Base-by-base conservation (phyloP, 2,113 vertebrate genomes). In the Tyrannus savana region DNA sequence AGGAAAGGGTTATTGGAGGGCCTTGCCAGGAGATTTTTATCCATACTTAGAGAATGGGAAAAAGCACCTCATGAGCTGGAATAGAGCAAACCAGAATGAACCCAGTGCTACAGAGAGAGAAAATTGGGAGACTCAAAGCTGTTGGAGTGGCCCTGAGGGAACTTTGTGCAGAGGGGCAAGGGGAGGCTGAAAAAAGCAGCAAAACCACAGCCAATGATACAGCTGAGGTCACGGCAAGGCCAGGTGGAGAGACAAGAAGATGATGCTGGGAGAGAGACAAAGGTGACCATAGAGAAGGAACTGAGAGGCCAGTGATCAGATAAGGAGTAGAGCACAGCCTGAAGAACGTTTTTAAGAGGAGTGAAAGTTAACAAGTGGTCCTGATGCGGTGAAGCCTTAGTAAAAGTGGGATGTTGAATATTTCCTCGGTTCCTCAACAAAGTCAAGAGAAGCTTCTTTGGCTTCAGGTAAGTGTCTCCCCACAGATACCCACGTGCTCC, bases 261-360 rank as follows among this genome's bases (percentile, higher is more conserved):
- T 87, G 93, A 66, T 93, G 67, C 84, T 52, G 76, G 73, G 58
- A 47, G 52, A 64, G 55, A 95, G 72, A 50, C 75, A 62, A 75
- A 66, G 76, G 88, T 95, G 90, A 27, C 63, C 89, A 76, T 90
- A 62, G 86, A 96, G 80, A 93, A 90, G 96, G 96, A 97, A 97
- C 96, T 84, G 96, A 97, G 95, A 97, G 69, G 35, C 92, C 86
- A 84, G 90, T 89, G 84, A 95, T 96, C 93, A 96, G 96, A 96
- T 97, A 97, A 96, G 86, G 69, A 95, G 76, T 49, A 63, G 52
- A 14, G 37, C 12, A 19, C 60, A 90, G 49, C 60, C 86, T 93
- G 88, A 87, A 94, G 87, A 84, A 84, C 3, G 2, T 89, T 92
- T 84, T 81, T 76, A 78, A 93, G 58, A 89, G 33, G 95, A 94